Percentiles rank a stretch among this genome's conserved stretches.
These are phyloP conservation scores for Enteromius paludinosus DNA, from an alignment of 2,797 vertebrate species.

Conservation along the genomic window DNA sequence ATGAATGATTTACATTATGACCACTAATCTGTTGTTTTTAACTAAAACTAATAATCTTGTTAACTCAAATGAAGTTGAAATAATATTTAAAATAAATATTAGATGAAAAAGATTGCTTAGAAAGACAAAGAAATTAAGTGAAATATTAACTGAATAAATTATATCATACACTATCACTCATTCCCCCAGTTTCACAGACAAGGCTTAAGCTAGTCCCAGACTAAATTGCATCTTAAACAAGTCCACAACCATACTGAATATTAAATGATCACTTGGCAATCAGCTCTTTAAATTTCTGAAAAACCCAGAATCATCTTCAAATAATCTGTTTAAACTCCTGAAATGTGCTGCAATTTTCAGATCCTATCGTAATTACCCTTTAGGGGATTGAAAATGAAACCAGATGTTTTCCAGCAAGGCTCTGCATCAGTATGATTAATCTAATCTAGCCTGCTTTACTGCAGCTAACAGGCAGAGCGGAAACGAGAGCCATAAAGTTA, in stretches of 20 bases:
- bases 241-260: background rate
- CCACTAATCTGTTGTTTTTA: background rate
- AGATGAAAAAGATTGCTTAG: background rate
- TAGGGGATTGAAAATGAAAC: conserved; percentile 32
- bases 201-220: no score
- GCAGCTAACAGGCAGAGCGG: conserved; percentile 22
- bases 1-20: background rate
- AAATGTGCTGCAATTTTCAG: conserved; percentile 6
- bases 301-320: background rate
- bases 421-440: conserved; percentile 53
- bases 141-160: background rate
- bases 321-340: conserved; percentile 5
- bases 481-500: background rate
- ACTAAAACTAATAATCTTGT: background rate
- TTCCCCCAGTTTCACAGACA: no score
- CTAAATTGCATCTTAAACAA: background rate
- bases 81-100: background rate
- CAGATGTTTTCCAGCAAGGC: conserved; percentile 25
- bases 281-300: background rate
- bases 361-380: conserved; percentile 14
- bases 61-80: background rate
- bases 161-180: background rate
- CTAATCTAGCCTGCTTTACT: conserved; percentile 52
- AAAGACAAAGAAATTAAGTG: background rate
- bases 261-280: background rate